Percentiles rank a stretch among this genome's conserved stretches.
These are phyloP conservation scores for Epizoanthus ramosus DNA, from an alignment of 92 coral and sea anemone genomes.

Conservation along the genomic window DNA sequence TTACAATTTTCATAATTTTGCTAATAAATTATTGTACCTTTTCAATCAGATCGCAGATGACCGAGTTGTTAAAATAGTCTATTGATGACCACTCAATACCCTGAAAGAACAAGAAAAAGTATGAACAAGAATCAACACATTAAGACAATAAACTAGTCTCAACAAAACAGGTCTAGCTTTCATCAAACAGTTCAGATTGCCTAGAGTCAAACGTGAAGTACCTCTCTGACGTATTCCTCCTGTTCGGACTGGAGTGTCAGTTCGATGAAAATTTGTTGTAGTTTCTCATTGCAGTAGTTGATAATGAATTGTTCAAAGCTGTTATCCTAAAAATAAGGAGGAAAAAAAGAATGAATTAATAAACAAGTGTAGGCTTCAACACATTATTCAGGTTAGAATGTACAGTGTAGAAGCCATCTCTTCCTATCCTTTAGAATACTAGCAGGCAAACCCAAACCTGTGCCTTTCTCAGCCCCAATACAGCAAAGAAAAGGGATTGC, in stretches of 20 bases:
- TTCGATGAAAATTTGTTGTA: conserved; percentile 96
- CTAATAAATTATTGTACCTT: conserved; percentile 60
- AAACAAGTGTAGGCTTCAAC: too few relatives aligned
- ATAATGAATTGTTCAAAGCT: conserved; percentile 98
- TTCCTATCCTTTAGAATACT: too few relatives aligned
- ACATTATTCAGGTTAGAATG: too few relatives aligned
- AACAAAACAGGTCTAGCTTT: too few relatives aligned
- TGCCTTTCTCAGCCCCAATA: too few relatives aligned
- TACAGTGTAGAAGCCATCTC: too few relatives aligned
- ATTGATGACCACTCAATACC: conserved; percentile 97
- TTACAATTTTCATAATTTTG: not conserved
- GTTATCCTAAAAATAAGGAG: conserved; percentile 69
- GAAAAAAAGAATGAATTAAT: not conserved
- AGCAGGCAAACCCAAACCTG: too few relatives aligned
- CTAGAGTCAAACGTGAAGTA: conserved; percentile 24
- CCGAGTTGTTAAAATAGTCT: conserved; percentile 90
- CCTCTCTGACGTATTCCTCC: conserved; percentile 98
- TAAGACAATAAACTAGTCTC: too few relatives aligned
- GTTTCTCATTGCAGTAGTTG: conserved; percentile 98
- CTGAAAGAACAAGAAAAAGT: conserved; percentile 47
- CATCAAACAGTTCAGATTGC: too few relatives aligned
- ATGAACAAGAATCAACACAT: not conserved
- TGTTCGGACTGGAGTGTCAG: conserved; percentile 95
- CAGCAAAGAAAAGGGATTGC: too few relatives aligned
- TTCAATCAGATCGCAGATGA: conserved; percentile 93